These are phyloP conservation scores for Protobothrops flavoviridis DNA, from an alignment of 2,113 vertebrate species.

Conservation along the genomic window DNA sequence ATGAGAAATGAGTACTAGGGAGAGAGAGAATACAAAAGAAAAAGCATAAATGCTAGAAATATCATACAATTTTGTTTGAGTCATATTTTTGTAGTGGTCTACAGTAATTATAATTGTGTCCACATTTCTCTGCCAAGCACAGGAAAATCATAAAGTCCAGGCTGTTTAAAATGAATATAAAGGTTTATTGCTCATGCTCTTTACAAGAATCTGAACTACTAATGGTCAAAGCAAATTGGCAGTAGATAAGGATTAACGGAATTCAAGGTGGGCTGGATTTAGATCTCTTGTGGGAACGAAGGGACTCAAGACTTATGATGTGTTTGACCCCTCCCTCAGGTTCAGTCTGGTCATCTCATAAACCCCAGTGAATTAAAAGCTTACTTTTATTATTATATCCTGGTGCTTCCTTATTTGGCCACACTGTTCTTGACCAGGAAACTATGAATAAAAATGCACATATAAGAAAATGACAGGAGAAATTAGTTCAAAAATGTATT, in stretches of 20 bases:
- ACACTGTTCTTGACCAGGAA: not conserved
- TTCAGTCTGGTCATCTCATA: no score
- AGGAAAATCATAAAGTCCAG: no score
- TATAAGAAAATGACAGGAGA: not conserved
- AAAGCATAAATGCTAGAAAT: not conserved
- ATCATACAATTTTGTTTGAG: not conserved
- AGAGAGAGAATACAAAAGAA: not conserved
- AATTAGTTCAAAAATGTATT: not conserved
- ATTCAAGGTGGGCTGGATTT: no score
- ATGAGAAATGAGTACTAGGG: not conserved
- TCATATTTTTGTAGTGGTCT: not conserved
- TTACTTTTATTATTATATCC: not conserved
- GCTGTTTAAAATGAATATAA: no score
- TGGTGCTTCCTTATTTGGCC: not conserved
- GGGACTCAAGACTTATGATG: no score
- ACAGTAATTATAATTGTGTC: not conserved
- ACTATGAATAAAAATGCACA: not conserved
- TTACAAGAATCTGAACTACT: no score
- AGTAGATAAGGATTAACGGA: no score
- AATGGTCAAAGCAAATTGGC: no score
- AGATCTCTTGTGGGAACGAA: no score
- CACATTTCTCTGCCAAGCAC: not conserved
- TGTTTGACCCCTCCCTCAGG: no score
- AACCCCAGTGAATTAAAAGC: not conserved
- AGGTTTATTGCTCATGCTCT: no score